These are phyloP conservation scores for Tiaroga cobitis DNA, from an alignment of 2,797 vertebrate genomes.

Conservation along the genomic window DNA sequence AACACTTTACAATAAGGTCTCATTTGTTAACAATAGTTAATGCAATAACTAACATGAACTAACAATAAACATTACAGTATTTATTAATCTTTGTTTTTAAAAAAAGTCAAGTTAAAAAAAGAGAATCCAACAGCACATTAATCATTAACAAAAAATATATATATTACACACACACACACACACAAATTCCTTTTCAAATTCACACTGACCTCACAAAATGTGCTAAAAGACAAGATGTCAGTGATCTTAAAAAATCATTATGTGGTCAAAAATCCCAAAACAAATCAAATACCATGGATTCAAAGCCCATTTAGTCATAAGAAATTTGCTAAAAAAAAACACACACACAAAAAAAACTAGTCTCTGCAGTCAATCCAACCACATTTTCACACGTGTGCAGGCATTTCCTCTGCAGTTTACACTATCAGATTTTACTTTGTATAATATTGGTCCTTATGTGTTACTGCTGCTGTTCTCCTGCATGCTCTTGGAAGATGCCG, in stretches of 20 bases:
- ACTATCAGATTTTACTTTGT: not conserved
- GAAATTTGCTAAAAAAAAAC: not conserved
- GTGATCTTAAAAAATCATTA: not conserved
- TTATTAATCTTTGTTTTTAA: not conserved
- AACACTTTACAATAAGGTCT: not conserved
- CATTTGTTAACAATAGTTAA: not conserved
- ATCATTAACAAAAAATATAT: not conserved
- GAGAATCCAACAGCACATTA: not conserved
- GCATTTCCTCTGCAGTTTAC: constrained; percentile 1
- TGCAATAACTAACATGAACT: not conserved
- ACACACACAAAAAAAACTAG: not conserved
- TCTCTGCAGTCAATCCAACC: not conserved
- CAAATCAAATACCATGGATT: not conserved
- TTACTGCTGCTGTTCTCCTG: constrained; percentile 82
- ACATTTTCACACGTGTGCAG: not conserved
- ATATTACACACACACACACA: not conserved
- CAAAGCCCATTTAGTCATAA: not conserved
- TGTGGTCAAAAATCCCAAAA: not conserved
- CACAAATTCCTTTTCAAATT: not conserved
- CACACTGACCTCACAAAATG: not conserved
- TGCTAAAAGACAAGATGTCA: not conserved
- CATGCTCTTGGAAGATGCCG: constrained; percentile 74
- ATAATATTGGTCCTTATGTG: constrained; percentile 65
- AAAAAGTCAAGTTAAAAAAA: too few species aligned
- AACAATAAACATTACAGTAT: not conserved